These are phyloP conservation scores for Theonella swinhoei DNA, from an alignment of 37 sponge, comb jelly and placozoan species.

Conservation along the genomic window DNA sequence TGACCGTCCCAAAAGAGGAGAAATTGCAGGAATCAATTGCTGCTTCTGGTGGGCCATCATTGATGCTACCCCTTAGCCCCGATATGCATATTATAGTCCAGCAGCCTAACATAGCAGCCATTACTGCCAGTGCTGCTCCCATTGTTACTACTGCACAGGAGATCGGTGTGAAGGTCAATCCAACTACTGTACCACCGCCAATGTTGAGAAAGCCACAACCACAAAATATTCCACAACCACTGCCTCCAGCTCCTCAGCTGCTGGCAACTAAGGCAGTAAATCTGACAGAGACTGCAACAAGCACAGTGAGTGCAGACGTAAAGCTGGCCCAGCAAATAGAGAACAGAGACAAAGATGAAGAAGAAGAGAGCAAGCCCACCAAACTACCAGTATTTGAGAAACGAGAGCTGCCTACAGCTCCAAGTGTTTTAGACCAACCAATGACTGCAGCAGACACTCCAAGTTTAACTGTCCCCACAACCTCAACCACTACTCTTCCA, in stretches of 20 bases:
- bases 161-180: not conserved
- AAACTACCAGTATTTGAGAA: not conserved
- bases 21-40: not conserved
- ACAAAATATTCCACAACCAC: not conserved
- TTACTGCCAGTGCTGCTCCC: not conserved
- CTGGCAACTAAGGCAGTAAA: not conserved
- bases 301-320: too few species aligned
- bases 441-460: not conserved
- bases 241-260: not conserved
- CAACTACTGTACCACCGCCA: not conserved
- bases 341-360: too few species aligned
- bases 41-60: not conserved
- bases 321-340: too few species aligned
- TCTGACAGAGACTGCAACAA: not conserved
- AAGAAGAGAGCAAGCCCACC: too few species aligned
- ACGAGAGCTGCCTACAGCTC: not conserved
- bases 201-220: too few species aligned
- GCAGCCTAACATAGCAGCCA: constrained; percentile 36
- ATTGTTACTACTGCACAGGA: not conserved
- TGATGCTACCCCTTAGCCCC: constrained; percentile 2
- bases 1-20: constrained; percentile 1
- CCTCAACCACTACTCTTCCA: not conserved
- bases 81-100: constrained; percentile 43
- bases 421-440: not conserved
- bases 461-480: too few species aligned